These are phyloP conservation scores for Spermophilus dauricus DNA, from an alignment of 2,113 vertebrate genomes.

Conservation along the genomic window DNA sequence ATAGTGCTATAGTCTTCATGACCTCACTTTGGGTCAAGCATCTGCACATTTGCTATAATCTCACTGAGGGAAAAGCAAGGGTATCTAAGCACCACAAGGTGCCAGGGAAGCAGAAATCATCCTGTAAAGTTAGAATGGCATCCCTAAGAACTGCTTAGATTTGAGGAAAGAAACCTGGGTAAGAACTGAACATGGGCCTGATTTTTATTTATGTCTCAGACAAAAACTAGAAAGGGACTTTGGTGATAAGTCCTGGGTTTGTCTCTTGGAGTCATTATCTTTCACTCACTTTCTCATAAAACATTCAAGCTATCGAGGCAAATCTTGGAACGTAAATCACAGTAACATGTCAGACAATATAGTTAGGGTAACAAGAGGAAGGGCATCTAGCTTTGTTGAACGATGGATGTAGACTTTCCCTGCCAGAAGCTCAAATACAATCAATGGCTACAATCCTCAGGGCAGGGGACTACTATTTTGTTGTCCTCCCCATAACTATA, in stretches of 20 bases:
- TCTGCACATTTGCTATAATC: not conserved
- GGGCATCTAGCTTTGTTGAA: not conserved
- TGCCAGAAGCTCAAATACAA: not conserved
- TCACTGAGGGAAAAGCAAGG: not conserved
- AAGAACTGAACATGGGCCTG: not conserved
- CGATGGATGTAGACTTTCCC: not conserved
- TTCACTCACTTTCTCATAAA: not conserved
- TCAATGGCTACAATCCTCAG: not conserved
- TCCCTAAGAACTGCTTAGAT: not conserved
- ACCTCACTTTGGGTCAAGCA: not conserved
- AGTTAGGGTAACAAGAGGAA: not conserved
- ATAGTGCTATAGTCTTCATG: not conserved
- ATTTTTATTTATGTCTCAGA: not conserved
- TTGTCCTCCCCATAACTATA: not conserved
- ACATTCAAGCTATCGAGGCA: not conserved
- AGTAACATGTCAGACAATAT: not conserved
- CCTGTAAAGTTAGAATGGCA: not conserved
- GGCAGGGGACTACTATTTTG: not conserved
- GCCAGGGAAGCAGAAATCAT: not conserved
- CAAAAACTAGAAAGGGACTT: constrained; percentile 13
- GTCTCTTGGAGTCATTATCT: not conserved
- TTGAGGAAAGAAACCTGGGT: not conserved
- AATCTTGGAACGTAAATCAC: not conserved
- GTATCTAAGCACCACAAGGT: rapidly evolving
- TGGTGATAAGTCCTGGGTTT: not conserved